Evolutionary conservation across 1,140 invertebrate genomes (phyloP), one percentile per base, ranked within the genome.

Genomic region (Panonychus citri): DNA sequence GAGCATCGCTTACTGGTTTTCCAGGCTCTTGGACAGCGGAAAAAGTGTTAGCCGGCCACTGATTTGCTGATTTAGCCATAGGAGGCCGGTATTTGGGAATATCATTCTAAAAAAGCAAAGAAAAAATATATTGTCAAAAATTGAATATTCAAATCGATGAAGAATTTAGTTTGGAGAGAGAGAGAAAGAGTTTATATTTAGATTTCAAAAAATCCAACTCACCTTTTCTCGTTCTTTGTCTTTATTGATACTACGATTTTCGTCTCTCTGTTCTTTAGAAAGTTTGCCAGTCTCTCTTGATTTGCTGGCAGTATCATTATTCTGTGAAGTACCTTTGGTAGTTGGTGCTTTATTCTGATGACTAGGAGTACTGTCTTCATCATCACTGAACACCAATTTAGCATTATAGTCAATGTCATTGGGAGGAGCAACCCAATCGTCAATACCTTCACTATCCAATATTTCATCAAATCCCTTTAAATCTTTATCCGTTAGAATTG

Each of bases 381-480:
- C 87, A 72, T 93, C 87, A 66, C 86, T 90, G 69, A 93, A 94
- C 57, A 82, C 80, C 60, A 94, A 72, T 71, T 90, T 90, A 73
- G 89, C 85, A 74, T 88, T 87, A 68, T 91, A 94, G 72, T 93
- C 88, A 66, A 93, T 86, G 67, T 90, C 85, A 68, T 87, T 85
- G 60, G 87, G 80, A 59, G 80, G 79, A 26, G 83, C 82, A 46
- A 73, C 71, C 89, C 89, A 94, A 54, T 85, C 85, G 62, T 83
- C 80, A 66, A 87, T 61, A 27, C 54, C 26, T 39, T 64, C 85
- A 63, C 82, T 66, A 27, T 66, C 77, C 34, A 83, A 78, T 59
- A 91, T 83, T 65, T 91, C 83, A 70, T 90, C 87, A 76, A 93
- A 82, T 57, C 82, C 80, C 63, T 81, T 84, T 55, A 94, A 75